These are phyloP conservation scores for Andrena trimmerana DNA, from an alignment of 2,888 invertebrate species.

Conservation along the genomic window DNA sequence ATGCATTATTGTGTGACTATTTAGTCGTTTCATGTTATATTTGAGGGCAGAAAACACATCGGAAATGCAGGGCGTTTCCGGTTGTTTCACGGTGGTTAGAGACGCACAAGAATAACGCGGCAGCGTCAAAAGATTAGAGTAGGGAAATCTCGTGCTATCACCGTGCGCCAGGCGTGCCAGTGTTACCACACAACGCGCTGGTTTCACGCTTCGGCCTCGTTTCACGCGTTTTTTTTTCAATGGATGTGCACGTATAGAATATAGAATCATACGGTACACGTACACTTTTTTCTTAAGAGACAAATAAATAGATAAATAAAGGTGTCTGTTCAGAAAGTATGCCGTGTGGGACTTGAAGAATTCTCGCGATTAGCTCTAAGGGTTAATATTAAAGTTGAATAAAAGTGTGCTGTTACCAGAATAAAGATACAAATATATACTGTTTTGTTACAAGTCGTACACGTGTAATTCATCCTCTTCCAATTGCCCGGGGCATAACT, in stretches of 20 bases:
- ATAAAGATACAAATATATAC: constrained; percentile 42
- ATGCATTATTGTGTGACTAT: neutral
- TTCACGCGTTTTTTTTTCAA: constrained; percentile 4
- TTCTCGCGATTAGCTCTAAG: constrained; percentile 29
- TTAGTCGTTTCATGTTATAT: neutral
- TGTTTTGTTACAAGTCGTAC: constrained; percentile 36
- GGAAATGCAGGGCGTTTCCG: constrained; percentile 17
- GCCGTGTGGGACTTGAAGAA: neutral
- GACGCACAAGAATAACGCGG: neutral
- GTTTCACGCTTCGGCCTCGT: neutral
- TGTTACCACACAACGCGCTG: neutral
- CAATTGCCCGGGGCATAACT: neutral
- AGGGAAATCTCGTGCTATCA: neutral
- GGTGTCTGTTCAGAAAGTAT: constrained; percentile 8
- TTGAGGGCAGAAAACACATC: neutral
- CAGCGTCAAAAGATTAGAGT: neutral
- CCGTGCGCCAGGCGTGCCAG: neutral
- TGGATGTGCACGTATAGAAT: neutral
- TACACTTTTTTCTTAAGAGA: neutral
- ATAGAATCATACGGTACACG: neutral
- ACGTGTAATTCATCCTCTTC: constrained; percentile 10
- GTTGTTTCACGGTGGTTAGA: neutral
- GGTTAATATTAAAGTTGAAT: constrained; percentile 29
- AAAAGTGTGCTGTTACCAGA: constrained; percentile 35
- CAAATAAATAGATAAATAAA: neutral